A percentile compares a stretch with the other conserved stretches of the same genome.
phyloP scores from a whole-genome alignment of 2,113 vertebrate genomes.

The Nothoprocta perdicaria region DNA sequence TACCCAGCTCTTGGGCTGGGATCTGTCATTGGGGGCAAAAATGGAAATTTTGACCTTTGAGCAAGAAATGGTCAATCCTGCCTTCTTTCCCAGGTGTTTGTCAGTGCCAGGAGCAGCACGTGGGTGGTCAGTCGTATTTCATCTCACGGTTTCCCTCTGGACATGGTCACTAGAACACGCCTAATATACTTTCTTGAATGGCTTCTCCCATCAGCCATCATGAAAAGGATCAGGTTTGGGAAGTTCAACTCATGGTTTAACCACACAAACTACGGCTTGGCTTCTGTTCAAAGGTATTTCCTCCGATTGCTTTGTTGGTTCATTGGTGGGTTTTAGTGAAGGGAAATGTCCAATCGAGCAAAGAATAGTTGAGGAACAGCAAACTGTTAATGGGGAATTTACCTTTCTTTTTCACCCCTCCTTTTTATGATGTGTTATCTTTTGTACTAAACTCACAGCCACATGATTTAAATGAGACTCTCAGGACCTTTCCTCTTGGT shows the following conservation, averaged over 20 bases:
- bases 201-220: conserved; percentile 76
- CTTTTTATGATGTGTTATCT: background rate
- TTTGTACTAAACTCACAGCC: background rate
- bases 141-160: conserved; percentile 76
- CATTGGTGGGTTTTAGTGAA: background rate
- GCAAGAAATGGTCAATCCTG: background rate
- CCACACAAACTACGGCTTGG: conserved; percentile 84
- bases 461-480: background rate
- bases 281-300: conserved; percentile 82
- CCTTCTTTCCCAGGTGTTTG: conserved; percentile 78
- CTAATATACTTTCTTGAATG: conserved; percentile 72
- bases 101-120: conserved; percentile 82
- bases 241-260: conserved; percentile 81
- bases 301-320: background rate
- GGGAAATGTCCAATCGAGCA: background rate
- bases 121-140: conserved; percentile 81
- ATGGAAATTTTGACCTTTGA: background rate
- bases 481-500: background rate
- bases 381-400: background rate
- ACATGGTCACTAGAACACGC: conserved; percentile 80
- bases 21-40: background rate
- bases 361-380: background rate
- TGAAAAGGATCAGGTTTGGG: conserved; percentile 72
- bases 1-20: background rate
- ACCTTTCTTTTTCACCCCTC: background rate